Base-by-base conservation (phyloP, 2,797 vertebrate species). In the Poecilia picta region DNA sequence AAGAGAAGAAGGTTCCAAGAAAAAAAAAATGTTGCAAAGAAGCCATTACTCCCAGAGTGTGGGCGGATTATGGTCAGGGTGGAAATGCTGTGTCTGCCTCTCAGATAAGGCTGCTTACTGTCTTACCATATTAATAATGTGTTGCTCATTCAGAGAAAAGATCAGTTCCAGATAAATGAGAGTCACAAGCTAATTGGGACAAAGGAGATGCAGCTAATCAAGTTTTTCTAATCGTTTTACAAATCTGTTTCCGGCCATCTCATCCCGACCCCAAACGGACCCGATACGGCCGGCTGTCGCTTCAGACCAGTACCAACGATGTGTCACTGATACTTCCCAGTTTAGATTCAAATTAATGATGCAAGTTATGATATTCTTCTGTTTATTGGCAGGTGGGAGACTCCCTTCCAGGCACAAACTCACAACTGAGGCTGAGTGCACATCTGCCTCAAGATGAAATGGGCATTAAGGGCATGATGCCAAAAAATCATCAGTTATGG, bases 241-340 rank as follows among this genome's bases (percentile, higher is more conserved):
- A 73, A 73, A 68, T 76, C 75, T 36, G 45, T 76, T 68, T 68
- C 64, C 64, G 39, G 64, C 23, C 39, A 12, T 66, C 36, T 66
- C 10, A 23, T 36, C 36, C 36, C 12, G 64, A 68, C 12, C 36
- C 39, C 11, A 10, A 25, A 25, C 64, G 25, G 36, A 68, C 18
- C 62, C 36, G 28, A 36, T 36, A 2, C 0, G 18, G 33, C 28
- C 8, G 20, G 36, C 33, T 66, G 33, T 66, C 33, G 16, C 20
- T 68, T 39, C 64, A 41, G 36, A 68, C 36, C 64, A 25, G 36
- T 5, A 41, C 39, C 64, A 39, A 66, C 18, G 1, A 66, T 66
- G 64, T 68, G 64, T 41, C 15, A 8, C 15, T 33, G 59, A 62
- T 33, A 18, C 18, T 64, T 64, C 20, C 36, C 20, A 43, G 39